A percentile compares a stretch with the other conserved stretches of the same genome.
Evolutionary conservation across 2,888 invertebrate species (phyloP).

Genomic region (Apotomis betuletana): DNA sequence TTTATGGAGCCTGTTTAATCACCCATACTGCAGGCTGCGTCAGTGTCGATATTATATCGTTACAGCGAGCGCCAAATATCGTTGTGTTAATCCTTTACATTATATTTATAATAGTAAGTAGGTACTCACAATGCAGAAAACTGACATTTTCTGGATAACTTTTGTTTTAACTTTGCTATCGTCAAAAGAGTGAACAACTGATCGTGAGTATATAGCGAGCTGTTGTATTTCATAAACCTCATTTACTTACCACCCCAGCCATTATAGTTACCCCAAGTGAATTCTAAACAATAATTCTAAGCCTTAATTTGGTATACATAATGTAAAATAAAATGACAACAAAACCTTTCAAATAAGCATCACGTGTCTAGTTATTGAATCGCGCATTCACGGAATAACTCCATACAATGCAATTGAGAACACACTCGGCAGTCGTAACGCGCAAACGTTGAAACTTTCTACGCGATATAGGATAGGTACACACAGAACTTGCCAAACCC

Average conservation of each 20-base stretch:
- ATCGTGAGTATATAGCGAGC: too few relatives aligned
- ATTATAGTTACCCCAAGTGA: too few relatives aligned
- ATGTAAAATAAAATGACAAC: background rate
- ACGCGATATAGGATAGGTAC: slow-evolving; percentile 43
- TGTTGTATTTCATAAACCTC: too few relatives aligned
- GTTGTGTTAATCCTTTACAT: slow-evolving; percentile 28
- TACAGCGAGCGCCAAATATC: slow-evolving; percentile 39
- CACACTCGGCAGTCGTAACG: slow-evolving; percentile 28
- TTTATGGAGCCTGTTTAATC: slow-evolving; percentile 39
- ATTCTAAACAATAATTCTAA: too few relatives aligned
- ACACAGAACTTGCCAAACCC: slow-evolving; percentile 60
- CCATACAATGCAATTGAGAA: slow-evolving; percentile 27
- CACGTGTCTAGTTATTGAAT: slow-evolving; percentile 30
- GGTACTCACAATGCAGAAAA: background rate
- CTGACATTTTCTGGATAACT: background rate
- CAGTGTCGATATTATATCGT: slow-evolving; percentile 43
- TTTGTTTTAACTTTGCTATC: too few relatives aligned
- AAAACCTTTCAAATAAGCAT: slow-evolving; percentile 13
- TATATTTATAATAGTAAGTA: slow-evolving; percentile 5
- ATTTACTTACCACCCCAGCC: too few relatives aligned
- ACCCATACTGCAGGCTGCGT: slow-evolving; percentile 34
- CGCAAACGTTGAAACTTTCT: slow-evolving; percentile 36
- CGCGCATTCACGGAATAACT: slow-evolving; percentile 11
- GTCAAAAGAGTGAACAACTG: too few relatives aligned
- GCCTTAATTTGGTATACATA: too few relatives aligned